Base-by-base conservation (phyloP, 2,797 vertebrate species). In the Amblyopsis hoosieri region DNA sequence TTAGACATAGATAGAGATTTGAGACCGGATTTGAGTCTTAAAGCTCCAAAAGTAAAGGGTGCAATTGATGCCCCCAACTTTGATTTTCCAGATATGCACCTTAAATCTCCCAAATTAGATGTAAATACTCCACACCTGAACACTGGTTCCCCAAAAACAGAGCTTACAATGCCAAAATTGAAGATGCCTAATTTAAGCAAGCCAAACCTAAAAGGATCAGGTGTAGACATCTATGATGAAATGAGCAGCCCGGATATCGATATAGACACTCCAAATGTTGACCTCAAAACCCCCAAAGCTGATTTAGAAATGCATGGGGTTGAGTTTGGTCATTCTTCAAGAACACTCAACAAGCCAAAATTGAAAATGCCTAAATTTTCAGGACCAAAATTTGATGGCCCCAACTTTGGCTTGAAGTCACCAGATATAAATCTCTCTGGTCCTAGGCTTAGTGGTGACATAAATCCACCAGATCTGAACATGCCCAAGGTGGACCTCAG, bases 291-390 rank as follows among this genome's bases (percentile, higher is more conserved):
- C 47, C 69, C 84, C 0, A 84, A 84, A 57, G 12, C 49, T 0
- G 64, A 74, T 5, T 15, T 89, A 0, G 51, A 57, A 19, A 53
- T 62, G 51, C 78, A 77, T 48, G 67, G 79, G 63, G 1, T 66
- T 19, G 62, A 85, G 53, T 0, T 87, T 1, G 12, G 63, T 49
- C 71, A 62, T 2, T 80, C 78, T 3, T 86, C 82, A 8, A 61
- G 75, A 0, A 90, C 85, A 72, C n/a, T 86, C 1, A 88, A 85
- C 57, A 85, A 62, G 56, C 85, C 86, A 19, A 66, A 59, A 0
- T 51, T 90, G 3, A 83, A 81, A 52, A 65, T 87, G 17, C 78
- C 83, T 3, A 70, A 80, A 0, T 62, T 90, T 54, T 82, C 82
- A 14, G n/a, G 60, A 42, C 78, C 74, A 54, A 60, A 66, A 31